Conservation (phyloP, 2,888 invertebrate genomes). For the Diplazon laetatorius region DNA sequence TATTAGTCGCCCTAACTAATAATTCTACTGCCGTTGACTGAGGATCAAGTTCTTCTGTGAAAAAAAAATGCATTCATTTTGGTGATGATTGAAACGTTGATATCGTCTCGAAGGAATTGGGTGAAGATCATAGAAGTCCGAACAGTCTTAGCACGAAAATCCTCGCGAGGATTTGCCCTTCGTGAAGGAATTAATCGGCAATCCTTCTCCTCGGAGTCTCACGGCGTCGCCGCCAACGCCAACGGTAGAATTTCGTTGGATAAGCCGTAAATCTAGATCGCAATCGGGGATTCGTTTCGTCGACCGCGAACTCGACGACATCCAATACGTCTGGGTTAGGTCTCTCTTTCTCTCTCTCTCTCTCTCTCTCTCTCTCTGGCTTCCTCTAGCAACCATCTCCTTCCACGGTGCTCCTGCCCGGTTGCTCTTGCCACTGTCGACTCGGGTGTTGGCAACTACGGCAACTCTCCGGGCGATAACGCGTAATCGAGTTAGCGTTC, state of each 20-base stretch:
- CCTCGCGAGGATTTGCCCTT: conserved; percentile 44
- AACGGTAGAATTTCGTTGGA: conserved; percentile 42
- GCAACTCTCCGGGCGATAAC: conserved; percentile 49
- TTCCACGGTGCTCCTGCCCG: conserved; percentile 19
- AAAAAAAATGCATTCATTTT: neutral
- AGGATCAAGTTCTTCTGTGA: no score
- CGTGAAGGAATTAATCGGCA: conserved; percentile 52
- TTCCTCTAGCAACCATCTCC: neutral
- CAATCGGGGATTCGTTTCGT: conserved; percentile 58
- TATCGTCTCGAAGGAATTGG: conserved; percentile 9
- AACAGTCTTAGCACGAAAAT: conserved; percentile 31
- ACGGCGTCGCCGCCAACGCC: conserved; percentile 18
- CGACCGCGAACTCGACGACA: conserved; percentile 51
- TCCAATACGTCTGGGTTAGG: conserved; percentile 46
- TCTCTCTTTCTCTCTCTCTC: conserved; percentile 29
- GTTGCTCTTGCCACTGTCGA: conserved; percentile 35
- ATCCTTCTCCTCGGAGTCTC: conserved; percentile 37
- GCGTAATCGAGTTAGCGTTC: conserved; percentile 56
- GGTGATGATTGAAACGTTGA: neutral
- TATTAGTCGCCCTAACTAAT: no score
- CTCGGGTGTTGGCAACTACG: conserved; percentile 31
- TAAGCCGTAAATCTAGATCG: conserved; percentile 60
- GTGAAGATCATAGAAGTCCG: conserved; percentile 28
- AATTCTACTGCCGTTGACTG: no score
- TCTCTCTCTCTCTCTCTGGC: neutral